Base-by-base conservation (phyloP, 2,888 invertebrate species). In the Epinotia brunnichana region DNA sequence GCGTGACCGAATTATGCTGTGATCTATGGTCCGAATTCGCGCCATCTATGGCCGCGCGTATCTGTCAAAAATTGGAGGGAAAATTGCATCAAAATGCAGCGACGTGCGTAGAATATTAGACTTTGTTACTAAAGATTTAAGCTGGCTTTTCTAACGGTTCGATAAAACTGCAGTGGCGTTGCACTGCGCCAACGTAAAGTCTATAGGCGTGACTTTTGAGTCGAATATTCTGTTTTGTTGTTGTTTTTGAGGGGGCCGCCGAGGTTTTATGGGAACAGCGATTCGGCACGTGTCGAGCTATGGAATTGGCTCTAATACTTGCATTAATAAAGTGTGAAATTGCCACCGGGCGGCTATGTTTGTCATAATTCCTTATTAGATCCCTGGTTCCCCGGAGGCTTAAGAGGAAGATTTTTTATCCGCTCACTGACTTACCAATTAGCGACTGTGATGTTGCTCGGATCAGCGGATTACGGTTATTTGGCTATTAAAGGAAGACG, bases 251-350 rank as follows among this genome's bases (percentile, higher is more conserved):
- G 83, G 85, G 87, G 89, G 88, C 81, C 84, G 76, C 75, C 78
- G 77, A 79, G 84, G 84, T 86, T 91, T 90, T 92, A 91, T 92
- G 91, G 87, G 90, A 92, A 92, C 85, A 85, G 84, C 90, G 87
- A 91, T 89, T 91, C 87, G 91, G 90, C 92, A 91, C 93, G 92
- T 92, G 92, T 89, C 92, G 85, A 87, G 83, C 87, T 88, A 86
- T 84, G 90, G 91, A 91, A 92, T 92, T 92, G 92, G 91, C 88
- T 82, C 84, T 92, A 92, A 93, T 93, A 91, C 92, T 92, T 89
- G 88, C 90, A 91, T 91, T 93, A 92, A 93, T 93, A 92, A 92
- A 93, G 93, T 93, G 93, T 93, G 92, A 93, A 93, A 93, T 93
- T 92, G 92, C 88, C 86, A 91, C 91, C 89, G 85, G 81, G 86